Base-by-base conservation (phyloP, 2,797 vertebrate genomes). In the Apogon talboti region DNA sequence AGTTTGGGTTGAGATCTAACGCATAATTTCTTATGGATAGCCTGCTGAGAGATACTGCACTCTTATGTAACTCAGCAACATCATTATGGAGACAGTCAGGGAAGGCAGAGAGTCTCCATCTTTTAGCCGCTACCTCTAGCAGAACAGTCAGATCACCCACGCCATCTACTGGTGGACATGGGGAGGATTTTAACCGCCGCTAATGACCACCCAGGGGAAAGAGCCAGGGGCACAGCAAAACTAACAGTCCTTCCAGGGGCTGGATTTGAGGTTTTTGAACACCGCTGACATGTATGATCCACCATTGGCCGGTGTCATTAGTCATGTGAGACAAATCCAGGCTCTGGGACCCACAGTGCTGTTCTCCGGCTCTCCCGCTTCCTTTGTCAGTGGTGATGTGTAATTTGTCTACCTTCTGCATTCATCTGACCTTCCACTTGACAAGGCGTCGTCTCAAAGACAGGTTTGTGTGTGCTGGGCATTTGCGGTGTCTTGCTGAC, bases 11-110 rank as follows among this genome's bases (percentile, higher is more conserved):
- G 64, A 90, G 88, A 89, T 90, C 82, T 87, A 82, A 89, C 66
- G 33, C 86, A 87, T 92, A 78, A 91, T 92, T 89, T 91, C 85
- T 87, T 82, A 82, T 76, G 69, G 87, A 79, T 79, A 85, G 87
- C 78, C 86, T 83, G 78, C 85, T 82, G 84, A 90, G 81, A 91
- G 83, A 91, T 91, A 82, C 90, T 92, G 91, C 89, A 90, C 85
- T 91, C 89, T 92, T 93, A 92, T 91, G 90, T 93, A 92, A 94
- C 87, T 88, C 84, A 71, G 88, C 84, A 89, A 88, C 84, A 92
- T 90, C 86, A 89, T 93, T 92, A 92, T 89, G 85, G 88, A 84
- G 86, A 83, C 84, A 86, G 84, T 75, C 61, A 76, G 80, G 76
- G 61, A 74, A 76, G 45, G 72, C 69, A 77, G 64, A 67, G 59